Percentiles rank a stretch among this genome's conserved stretches.
These are phyloP conservation scores for Epinephelus lanceolatus DNA, from an alignment of 2,113 vertebrate genomes.

Conservation along the genomic window DNA sequence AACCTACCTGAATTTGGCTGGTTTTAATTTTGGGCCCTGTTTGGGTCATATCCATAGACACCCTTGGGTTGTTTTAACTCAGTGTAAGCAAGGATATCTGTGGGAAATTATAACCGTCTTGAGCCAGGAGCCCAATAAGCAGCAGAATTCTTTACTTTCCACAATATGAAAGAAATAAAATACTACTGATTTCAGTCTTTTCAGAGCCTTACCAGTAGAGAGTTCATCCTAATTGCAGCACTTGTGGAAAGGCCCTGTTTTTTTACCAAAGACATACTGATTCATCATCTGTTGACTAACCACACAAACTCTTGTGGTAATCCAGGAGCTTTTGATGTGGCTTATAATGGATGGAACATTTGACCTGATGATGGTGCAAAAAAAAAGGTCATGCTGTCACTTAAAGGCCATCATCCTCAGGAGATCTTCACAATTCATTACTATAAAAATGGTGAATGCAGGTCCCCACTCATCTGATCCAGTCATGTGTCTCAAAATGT, in stretches of 20 bases:
- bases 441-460: conserved; percentile 10
- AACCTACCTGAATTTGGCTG: no score
- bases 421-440: conserved; percentile 25
- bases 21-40: no score
- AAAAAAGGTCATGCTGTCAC: background rate
- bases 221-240: background rate
- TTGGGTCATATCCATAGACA: background rate
- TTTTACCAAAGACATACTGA: background rate
- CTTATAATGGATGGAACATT: background rate
- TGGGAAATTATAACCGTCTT: background rate
- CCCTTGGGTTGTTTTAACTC: background rate
- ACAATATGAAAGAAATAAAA: background rate
- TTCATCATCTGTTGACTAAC: background rate
- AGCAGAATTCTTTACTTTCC: background rate
- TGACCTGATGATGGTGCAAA: background rate
- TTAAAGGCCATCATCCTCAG: background rate
- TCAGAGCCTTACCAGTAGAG: background rate
- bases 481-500: conserved; percentile 54
- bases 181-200: background rate
- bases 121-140: background rate
- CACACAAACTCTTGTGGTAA: background rate
- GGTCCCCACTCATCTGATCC: conserved; percentile 27
- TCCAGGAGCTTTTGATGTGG: background rate
- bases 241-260: background rate
- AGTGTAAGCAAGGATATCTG: background rate